These are phyloP conservation scores for Nineta flava DNA, from an alignment of 2,888 invertebrate genomes.

Conservation along the genomic window DNA sequence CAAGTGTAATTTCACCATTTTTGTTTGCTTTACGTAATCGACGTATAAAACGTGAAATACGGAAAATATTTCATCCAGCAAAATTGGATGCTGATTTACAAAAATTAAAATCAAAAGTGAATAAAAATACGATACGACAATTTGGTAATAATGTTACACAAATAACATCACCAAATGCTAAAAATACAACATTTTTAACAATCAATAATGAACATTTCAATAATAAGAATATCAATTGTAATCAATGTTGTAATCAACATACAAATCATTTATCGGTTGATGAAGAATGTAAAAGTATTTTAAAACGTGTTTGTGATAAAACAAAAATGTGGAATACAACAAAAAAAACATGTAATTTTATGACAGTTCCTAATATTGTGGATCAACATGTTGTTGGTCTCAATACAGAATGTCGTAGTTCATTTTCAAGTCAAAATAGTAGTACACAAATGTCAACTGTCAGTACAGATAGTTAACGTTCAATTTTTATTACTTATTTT, in stretches of 20 bases:
- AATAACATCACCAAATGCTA: background rate
- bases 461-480: background rate
- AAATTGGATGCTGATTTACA: background rate
- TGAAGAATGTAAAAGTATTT: slow-evolving; percentile 21
- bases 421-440: slow-evolving; percentile 24
- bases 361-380: slow-evolving; percentile 22
- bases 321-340: slow-evolving; percentile 21
- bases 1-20: slow-evolving; percentile 52
- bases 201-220: background rate
- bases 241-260: background rate
- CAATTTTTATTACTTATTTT: too few relatives aligned
- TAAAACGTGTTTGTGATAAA: slow-evolving; percentile 24
- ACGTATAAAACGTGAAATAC: slow-evolving; percentile 40
- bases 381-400: slow-evolving; percentile 20
- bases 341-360: slow-evolving; percentile 24
- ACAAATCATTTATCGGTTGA: background rate
- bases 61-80: slow-evolving; percentile 31
- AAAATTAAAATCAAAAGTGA: background rate
- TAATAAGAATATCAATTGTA: too few relatives aligned
- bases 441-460: slow-evolving; percentile 25
- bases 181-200: background rate
- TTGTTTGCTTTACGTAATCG: slow-evolving; percentile 62
- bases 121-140: background rate
- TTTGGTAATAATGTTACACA: background rate
- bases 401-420: slow-evolving; percentile 24